A percentile compares a stretch with the other conserved stretches of the same genome.
Evolutionary conservation across 2,797 vertebrate species (phyloP).

Genomic region (Chromobotia macracanthus): DNA sequence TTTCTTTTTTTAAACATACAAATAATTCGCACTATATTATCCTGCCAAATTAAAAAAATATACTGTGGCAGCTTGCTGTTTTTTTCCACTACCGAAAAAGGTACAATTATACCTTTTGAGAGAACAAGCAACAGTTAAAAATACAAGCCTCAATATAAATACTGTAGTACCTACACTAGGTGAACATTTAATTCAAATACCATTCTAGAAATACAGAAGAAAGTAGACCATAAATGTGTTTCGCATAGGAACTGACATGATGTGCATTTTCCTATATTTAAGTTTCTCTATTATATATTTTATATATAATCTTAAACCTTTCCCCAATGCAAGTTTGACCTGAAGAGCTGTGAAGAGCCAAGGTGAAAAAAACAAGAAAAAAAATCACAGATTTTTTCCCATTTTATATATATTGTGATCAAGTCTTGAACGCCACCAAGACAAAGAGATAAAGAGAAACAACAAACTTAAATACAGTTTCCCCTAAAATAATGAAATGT

Average conservation of each 20-base stretch:
- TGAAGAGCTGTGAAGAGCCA: slow-evolving; percentile 98
- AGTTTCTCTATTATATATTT: slow-evolving; percentile 89
- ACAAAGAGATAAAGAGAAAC: slow-evolving; percentile 87
- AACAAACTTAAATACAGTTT: slow-evolving; percentile 91
- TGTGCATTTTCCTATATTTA: slow-evolving; percentile 99
- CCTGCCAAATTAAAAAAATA: slow-evolving; percentile 99
- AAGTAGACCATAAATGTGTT: slow-evolving; percentile 99
- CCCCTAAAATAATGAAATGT: slow-evolving; percentile 92
- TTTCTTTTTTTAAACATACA: slow-evolving; percentile 96
- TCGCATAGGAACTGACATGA: slow-evolving; percentile 99
- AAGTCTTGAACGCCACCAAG: slow-evolving; percentile 94
- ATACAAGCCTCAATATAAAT: slow-evolving; percentile 99
- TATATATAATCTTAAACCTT: slow-evolving; percentile 95
- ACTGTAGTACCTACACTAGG: slow-evolving; percentile 99
- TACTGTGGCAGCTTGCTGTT: slow-evolving; percentile 99
- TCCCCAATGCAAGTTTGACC: slow-evolving; percentile 99
- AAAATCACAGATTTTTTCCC: slow-evolving; percentile 81
- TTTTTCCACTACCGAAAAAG: slow-evolving; percentile 99
- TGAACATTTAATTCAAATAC: slow-evolving; percentile 99
- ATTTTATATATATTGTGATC: slow-evolving; percentile 81
- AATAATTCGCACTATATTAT: slow-evolving; percentile 99
- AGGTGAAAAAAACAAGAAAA: slow-evolving; percentile 87
- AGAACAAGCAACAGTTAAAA: slow-evolving; percentile 99
- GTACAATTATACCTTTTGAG: slow-evolving; percentile 98
- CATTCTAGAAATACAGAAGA: slow-evolving; percentile 99